A percentile compares a stretch with the other conserved stretches of the same genome.
phyloP scores from a whole-genome alignment of 2,797 vertebrate genomes.

The Anguilla anguilla region DNA sequence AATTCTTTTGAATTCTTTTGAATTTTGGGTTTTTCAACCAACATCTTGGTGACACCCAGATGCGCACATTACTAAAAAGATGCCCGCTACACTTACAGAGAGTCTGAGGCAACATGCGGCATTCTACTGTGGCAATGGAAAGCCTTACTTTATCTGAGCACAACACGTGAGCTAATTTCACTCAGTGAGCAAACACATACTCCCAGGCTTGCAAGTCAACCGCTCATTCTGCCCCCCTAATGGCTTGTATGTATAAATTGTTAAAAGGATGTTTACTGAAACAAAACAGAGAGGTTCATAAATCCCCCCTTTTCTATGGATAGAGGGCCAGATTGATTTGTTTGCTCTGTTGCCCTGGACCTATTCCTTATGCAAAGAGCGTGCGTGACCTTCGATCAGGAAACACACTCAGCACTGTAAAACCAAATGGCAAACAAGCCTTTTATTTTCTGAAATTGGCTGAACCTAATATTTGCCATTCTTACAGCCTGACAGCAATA shows the following conservation, averaged over 20 bases:
- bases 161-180: slow-evolving; percentile 39
- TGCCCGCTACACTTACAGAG: neutral
- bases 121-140: slow-evolving; percentile 35
- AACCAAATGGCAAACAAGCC: slow-evolving; percentile 75
- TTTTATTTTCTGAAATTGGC: slow-evolving; percentile 68
- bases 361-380: slow-evolving; percentile 72
- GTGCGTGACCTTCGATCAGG: slow-evolving; percentile 68
- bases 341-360: slow-evolving; percentile 66
- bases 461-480: slow-evolving; percentile 58
- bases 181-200: slow-evolving; percentile 42
- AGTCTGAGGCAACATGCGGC: slow-evolving; percentile 26
- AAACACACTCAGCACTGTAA: slow-evolving; percentile 70
- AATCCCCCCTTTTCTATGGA: slow-evolving; percentile 65
- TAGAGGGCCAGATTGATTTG: slow-evolving; percentile 70
- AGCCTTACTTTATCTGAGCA: slow-evolving; percentile 30
- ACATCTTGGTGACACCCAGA: neutral
- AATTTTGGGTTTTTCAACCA: neutral
- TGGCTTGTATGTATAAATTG: slow-evolving; percentile 43
- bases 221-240: slow-evolving; percentile 40
- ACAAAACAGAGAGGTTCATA: slow-evolving; percentile 65
- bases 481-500: slow-evolving; percentile 48
- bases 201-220: slow-evolving; percentile 26
- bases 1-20: neutral
- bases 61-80: neutral
- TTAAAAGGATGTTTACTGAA: slow-evolving; percentile 69